Conservation (phyloP, 2,888 invertebrate genomes). For the Agriopis leucophaearia region DNA sequence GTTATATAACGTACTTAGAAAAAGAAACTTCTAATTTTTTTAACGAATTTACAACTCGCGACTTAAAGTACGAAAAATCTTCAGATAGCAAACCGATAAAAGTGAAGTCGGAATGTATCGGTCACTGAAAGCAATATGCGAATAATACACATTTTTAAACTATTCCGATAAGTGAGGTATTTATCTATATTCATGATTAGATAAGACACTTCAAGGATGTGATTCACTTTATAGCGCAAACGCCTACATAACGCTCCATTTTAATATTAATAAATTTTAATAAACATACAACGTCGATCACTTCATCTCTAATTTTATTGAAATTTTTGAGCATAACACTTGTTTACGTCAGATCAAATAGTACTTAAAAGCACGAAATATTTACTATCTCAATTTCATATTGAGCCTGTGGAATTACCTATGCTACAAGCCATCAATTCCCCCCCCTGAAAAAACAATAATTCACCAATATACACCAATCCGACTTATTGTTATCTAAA, state of each 20-base stretch:
- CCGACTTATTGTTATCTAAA: neutral
- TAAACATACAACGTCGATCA: neutral
- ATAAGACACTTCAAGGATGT: conserved; percentile 76
- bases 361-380: too few relatives aligned
- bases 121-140: conserved; percentile 54
- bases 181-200: conserved; percentile 79
- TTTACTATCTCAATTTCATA: too few relatives aligned
- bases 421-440: too few relatives aligned
- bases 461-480: neutral
- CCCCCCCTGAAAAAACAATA: neutral
- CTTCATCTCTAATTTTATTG: neutral
- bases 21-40: conserved; percentile 9
- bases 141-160: conserved; percentile 68
- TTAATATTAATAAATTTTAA: conserved; percentile 25
- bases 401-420: too few relatives aligned
- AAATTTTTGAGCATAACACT: neutral
- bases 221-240: conserved; percentile 52
- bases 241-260: conserved; percentile 24
- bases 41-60: conserved; percentile 14
- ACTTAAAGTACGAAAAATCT: conserved; percentile 8
- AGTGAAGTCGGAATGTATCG: conserved; percentile 32
- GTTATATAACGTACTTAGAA: neutral
- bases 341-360: neutral
- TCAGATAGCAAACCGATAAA: conserved; percentile 24
- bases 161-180: conserved; percentile 71